Conservation (phyloP, 2,888 invertebrate species). For the Chloromyia formosa region DNA sequence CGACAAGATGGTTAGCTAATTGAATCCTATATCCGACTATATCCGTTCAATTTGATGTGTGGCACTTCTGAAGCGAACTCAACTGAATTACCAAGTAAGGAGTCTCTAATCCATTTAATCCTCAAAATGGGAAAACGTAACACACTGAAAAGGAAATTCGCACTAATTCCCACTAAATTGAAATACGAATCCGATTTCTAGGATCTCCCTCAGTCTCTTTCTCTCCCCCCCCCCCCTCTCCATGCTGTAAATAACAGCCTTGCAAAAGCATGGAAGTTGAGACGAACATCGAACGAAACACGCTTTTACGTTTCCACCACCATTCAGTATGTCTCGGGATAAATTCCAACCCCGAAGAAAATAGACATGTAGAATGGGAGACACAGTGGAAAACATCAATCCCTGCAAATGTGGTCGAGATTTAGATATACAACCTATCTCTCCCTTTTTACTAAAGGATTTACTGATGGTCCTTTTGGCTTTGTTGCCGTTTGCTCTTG, state of each 20-base stretch:
- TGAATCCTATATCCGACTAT: conserved; percentile 44
- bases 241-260: not conserved
- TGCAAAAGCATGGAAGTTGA: not conserved
- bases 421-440: conserved; percentile 40
- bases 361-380: not conserved
- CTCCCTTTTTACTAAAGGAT: conserved; percentile 4
- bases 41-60: conserved; percentile 47
- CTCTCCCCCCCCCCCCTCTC: not conserved
- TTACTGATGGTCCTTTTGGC: not conserved
- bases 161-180: conserved; percentile 51
- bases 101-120: conserved; percentile 46
- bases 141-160: conserved; percentile 47
- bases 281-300: conserved; percentile 9
- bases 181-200: conserved; percentile 50
- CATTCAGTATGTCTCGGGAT: no score
- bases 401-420: conserved; percentile 51
- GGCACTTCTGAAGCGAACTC: conserved; percentile 44
- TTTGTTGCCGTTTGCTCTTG: not conserved
- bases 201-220: not conserved
- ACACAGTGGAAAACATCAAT: conserved; percentile 42
- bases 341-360: no score
- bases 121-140: conserved; percentile 47
- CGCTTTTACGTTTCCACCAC: not conserved
- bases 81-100: conserved; percentile 47
- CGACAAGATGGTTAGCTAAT: conserved; percentile 41